A percentile compares a stretch with the other conserved stretches of the same genome.
phyloP scores from a whole-genome alignment of 2,888 invertebrate genomes.

The Phyllotreta striolata region DNA sequence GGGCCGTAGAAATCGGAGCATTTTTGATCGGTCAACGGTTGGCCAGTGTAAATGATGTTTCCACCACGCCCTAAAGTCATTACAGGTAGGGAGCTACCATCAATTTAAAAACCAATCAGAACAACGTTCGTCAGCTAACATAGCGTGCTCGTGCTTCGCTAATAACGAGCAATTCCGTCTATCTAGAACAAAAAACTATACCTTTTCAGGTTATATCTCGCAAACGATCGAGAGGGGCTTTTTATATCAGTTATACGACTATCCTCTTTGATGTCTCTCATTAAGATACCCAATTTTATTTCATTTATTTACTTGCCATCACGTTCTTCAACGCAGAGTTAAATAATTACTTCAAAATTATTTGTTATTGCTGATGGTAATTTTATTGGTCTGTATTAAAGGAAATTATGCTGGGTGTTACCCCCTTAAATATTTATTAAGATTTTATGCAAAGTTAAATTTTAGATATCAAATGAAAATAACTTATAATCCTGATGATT shows the following conservation, averaged over 20 bases:
- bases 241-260: conserved; percentile 27
- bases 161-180: conserved; percentile 57
- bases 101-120: conserved; percentile 62
- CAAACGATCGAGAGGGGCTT: conserved; percentile 39
- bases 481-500: too few relatives aligned
- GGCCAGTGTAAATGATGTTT: conserved; percentile 62
- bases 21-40: conserved; percentile 58
- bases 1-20: conserved; percentile 50
- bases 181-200: conserved; percentile 55
- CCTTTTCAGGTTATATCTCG: conserved; percentile 51
- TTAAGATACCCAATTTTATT: conserved; percentile 12
- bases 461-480: too few relatives aligned
- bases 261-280: conserved; percentile 19
- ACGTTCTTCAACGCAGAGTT: too few relatives aligned
- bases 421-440: too few relatives aligned
- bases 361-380: too few relatives aligned
- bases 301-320: conserved; percentile 15
- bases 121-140: conserved; percentile 56
- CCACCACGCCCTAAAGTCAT: conserved; percentile 60
- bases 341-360: too few relatives aligned
- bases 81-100: conserved; percentile 62
- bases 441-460: too few relatives aligned
- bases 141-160: conserved; percentile 52
- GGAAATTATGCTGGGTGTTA: too few relatives aligned
- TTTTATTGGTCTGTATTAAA: too few relatives aligned